Conservation (phyloP, 2,797 vertebrate genomes). For the Masticophis lateralis region DNA sequence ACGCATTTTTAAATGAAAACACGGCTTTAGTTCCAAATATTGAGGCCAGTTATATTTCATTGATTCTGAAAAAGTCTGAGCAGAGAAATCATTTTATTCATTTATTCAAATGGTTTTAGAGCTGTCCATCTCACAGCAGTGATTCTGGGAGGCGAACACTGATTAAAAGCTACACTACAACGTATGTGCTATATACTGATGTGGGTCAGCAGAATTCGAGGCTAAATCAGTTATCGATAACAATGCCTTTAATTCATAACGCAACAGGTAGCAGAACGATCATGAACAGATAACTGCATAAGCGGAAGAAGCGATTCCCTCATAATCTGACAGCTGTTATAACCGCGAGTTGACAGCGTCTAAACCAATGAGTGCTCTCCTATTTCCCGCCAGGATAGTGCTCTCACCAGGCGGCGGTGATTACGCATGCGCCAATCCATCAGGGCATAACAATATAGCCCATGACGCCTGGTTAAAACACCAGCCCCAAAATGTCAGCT, state of each 20-base stretch:
- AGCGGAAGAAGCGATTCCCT: too few species aligned
- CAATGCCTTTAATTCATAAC: too few species aligned
- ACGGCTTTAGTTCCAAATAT: slow-evolving; percentile 51
- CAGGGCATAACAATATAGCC: not conserved
- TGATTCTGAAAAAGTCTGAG: not conserved
- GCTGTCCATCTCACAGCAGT: not conserved
- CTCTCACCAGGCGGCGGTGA: too few species aligned
- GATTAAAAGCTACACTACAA: not conserved
- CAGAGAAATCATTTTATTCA: slow-evolving; percentile 24
- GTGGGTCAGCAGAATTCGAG: too few species aligned
- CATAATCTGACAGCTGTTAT: too few species aligned
- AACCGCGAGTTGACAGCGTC: too few species aligned
- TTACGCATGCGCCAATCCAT: too few species aligned
- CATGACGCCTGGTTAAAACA: not conserved
- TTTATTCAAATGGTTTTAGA: not conserved
- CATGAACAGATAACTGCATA: too few species aligned
- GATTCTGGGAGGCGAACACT: not conserved
- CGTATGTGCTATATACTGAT: not conserved
- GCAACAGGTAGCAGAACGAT: too few species aligned
- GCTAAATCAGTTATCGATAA: too few species aligned
- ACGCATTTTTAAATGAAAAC: slow-evolving; percentile 10
- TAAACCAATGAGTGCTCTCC: too few species aligned
- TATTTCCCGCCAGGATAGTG: too few species aligned
- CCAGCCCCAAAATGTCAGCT: not conserved
- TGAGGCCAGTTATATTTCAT: not conserved